Evolutionary conservation across 2,888 invertebrate species (phyloP).

Genomic region (Lasioglossum zephyrum): DNA sequence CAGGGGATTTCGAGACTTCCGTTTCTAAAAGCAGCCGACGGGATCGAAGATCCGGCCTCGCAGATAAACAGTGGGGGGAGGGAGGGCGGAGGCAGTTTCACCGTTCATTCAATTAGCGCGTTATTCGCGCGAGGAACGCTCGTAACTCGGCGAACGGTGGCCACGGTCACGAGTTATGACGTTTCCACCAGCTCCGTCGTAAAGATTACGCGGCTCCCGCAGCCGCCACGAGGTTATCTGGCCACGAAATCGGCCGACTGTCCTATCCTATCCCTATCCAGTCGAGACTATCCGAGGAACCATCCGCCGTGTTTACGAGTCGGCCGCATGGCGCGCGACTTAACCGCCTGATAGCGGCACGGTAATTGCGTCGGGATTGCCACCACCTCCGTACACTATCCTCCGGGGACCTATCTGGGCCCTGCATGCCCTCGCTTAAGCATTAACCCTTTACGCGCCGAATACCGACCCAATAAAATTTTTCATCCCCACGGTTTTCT

Average conservation of each 20-base stretch:
- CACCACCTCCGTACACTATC: constrained; percentile 32
- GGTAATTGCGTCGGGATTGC: constrained; percentile 67
- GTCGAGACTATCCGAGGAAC: constrained; percentile 54
- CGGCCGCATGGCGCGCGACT: constrained; percentile 48
- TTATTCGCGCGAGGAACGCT: constrained; percentile 34
- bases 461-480: not conserved
- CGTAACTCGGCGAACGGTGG: constrained; percentile 57
- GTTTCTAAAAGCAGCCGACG: constrained; percentile 29
- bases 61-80: constrained; percentile 24
- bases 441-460: not conserved
- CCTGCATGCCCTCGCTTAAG: not conserved
- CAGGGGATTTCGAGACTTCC: constrained; percentile 16
- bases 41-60: constrained; percentile 26
- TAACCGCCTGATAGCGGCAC: constrained; percentile 58
- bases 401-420: not conserved
- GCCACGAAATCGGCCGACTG: constrained; percentile 71
- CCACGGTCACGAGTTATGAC: constrained; percentile 69
- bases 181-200: constrained; percentile 61
- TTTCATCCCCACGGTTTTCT: not conserved
- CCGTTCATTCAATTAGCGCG: constrained; percentile 59
- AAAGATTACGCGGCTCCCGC: constrained; percentile 61
- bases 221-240: constrained; percentile 60
- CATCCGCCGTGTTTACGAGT: constrained; percentile 68
- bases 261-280: constrained; percentile 59
- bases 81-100: constrained; percentile 12